A percentile compares a stretch with the other conserved stretches of the same genome.
Evolutionary conservation across 2,888 invertebrate genomes (phyloP).

Genomic region (Ellobium chinense): DNA sequence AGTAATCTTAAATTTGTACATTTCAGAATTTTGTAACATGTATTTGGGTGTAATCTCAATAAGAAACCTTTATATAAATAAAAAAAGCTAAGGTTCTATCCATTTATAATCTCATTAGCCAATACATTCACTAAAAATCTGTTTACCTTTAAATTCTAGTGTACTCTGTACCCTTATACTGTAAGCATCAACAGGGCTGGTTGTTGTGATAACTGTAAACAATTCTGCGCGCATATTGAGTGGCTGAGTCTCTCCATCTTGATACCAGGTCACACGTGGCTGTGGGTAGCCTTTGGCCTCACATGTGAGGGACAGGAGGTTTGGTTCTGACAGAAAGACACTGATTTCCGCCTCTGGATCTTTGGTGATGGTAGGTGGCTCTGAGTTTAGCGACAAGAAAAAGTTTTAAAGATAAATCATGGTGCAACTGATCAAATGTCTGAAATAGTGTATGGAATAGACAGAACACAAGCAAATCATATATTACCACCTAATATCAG

Average conservation of each 20-base stretch:
- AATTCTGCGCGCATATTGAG: conserved; percentile 54
- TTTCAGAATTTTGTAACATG: no score
- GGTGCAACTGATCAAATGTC: no score
- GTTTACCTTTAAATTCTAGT: conserved; percentile 60
- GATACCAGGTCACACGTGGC: conserved; percentile 67
- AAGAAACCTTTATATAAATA: no score
- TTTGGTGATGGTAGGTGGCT: conserved; percentile 57
- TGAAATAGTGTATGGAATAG: no score
- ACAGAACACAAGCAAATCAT: no score
- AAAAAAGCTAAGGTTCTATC: no score
- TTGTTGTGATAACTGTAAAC: conserved; percentile 55
- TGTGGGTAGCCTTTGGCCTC: conserved; percentile 64
- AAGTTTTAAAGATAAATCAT: not conserved
- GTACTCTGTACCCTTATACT: conserved; percentile 59
- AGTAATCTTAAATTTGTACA: no score
- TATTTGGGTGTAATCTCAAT: no score
- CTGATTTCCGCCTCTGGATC: conserved; percentile 51
- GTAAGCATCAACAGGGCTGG: conserved; percentile 50
- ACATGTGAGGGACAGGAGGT: conserved; percentile 59
- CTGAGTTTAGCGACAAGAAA: conserved; percentile 47
- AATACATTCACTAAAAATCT: no score
- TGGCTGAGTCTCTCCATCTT: conserved; percentile 56
- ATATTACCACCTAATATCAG: no score
- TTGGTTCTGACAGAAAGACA: conserved; percentile 56
- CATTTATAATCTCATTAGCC: no score